Evolutionary conservation across 2,113 vertebrate species (phyloP).

Genomic region (Apodemus speciosus): DNA sequence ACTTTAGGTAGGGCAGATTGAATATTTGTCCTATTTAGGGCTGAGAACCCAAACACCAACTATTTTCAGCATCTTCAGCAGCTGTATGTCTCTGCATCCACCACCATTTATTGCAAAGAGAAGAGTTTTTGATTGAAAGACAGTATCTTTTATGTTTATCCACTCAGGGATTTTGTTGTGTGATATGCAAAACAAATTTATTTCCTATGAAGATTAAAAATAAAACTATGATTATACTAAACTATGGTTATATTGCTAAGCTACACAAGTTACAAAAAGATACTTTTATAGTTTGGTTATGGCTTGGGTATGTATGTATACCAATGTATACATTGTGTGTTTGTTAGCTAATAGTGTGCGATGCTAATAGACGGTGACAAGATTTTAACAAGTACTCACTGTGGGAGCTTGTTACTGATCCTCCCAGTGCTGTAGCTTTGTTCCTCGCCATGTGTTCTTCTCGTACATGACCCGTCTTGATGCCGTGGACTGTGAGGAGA

Average conservation of each 20-base stretch:
- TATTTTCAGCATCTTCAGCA: neutral
- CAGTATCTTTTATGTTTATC: slow-evolving; percentile 27
- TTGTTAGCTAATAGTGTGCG: neutral
- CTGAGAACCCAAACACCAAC: neutral
- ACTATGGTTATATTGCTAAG: neutral
- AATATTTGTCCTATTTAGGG: neutral
- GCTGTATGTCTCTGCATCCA: neutral
- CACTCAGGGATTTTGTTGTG: neutral
- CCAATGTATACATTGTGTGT: neutral
- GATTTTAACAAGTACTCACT: neutral
- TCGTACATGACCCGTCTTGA: neutral
- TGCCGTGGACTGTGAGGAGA: neutral
- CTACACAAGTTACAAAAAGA: neutral
- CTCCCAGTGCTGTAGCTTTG: neutral
- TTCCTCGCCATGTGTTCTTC: neutral
- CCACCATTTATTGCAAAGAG: neutral
- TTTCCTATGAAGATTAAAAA: neutral
- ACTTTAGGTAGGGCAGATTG: neutral
- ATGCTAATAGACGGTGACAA: neutral
- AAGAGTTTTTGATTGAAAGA: neutral
- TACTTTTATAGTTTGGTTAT: neutral
- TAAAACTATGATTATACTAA: neutral
- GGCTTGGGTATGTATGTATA: neutral
- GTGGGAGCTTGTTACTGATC: neutral
- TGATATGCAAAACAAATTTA: neutral